Evolutionary conservation across 1,140 invertebrate species (phyloP).

Genomic region (Bombus polaris): DNA sequence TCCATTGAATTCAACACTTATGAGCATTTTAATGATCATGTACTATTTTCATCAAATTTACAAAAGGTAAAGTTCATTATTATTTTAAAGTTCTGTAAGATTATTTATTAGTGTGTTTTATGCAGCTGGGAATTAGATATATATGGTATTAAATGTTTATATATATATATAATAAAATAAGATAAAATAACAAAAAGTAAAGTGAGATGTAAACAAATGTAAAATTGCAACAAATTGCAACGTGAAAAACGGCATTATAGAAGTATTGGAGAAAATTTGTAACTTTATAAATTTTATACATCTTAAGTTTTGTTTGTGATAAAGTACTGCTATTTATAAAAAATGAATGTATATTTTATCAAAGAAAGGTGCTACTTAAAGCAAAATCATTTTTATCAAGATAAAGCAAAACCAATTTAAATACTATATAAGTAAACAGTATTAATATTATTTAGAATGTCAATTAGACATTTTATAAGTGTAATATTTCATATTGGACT

Average conservation of each 20-base stretch:
- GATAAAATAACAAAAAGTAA: background rate
- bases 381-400: slow-evolving; percentile 4
- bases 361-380: slow-evolving; percentile 11
- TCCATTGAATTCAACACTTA: background rate
- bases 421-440: slow-evolving; percentile 34
- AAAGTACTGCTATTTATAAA: background rate
- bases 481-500: slow-evolving; percentile 26
- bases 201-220: background rate
- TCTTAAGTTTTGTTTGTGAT: slow-evolving; percentile 14
- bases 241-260: background rate
- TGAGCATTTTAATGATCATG: background rate
- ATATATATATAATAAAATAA: background rate
- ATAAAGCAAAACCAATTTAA: background rate
- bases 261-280: slow-evolving; percentile 11
- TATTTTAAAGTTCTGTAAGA: background rate
- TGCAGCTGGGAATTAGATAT: background rate
- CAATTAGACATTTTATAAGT: slow-evolving; percentile 25
- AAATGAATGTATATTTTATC: background rate
- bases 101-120: background rate
- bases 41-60: background rate
- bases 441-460: slow-evolving; percentile 42
- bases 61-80: background rate
- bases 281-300: slow-evolving; percentile 39
- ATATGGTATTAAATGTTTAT: background rate
- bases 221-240: background rate